Percentiles rank a stretch among this genome's conserved stretches.
phyloP scores from a whole-genome alignment of 2,113 vertebrate genomes.

The Ptilorrhoa leucosticta region DNA sequence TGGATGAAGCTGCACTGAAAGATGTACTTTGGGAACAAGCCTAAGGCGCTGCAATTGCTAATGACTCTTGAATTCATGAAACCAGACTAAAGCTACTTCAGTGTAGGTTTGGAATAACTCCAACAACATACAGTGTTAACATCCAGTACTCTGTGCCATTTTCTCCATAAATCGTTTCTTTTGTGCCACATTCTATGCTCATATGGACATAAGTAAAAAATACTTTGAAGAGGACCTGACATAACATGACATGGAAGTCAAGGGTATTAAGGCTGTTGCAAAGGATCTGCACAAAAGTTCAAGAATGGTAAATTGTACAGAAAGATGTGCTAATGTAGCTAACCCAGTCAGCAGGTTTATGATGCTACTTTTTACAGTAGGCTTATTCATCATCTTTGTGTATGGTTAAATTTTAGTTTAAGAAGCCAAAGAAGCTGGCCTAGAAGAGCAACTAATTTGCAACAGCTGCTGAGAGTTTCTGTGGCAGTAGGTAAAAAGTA shows the following conservation, averaged over 20 bases:
- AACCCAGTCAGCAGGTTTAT: background rate
- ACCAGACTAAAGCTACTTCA: background rate
- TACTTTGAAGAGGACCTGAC: background rate
- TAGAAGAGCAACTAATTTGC: background rate
- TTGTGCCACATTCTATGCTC: background rate
- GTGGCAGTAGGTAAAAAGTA: background rate
- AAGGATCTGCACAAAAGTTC: background rate
- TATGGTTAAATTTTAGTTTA: background rate
- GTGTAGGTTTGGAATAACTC: background rate
- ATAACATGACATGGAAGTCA: accelerated
- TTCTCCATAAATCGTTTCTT: background rate
- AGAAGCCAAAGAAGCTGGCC: background rate
- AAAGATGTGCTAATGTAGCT: background rate
- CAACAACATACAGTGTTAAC: background rate
- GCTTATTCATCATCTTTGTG: background rate
- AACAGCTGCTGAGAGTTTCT: background rate
- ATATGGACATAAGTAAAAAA: background rate
- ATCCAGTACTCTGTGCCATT: background rate
- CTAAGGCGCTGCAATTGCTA: background rate
- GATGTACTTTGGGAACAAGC: background rate
- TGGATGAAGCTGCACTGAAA: background rate
- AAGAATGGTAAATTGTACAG: background rate
- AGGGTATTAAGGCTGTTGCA: background rate
- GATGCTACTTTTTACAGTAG: background rate
- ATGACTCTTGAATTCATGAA: background rate